These are phyloP conservation scores for Melipona bicolor DNA, from an alignment of 2,888 invertebrate species.

Conservation along the genomic window DNA sequence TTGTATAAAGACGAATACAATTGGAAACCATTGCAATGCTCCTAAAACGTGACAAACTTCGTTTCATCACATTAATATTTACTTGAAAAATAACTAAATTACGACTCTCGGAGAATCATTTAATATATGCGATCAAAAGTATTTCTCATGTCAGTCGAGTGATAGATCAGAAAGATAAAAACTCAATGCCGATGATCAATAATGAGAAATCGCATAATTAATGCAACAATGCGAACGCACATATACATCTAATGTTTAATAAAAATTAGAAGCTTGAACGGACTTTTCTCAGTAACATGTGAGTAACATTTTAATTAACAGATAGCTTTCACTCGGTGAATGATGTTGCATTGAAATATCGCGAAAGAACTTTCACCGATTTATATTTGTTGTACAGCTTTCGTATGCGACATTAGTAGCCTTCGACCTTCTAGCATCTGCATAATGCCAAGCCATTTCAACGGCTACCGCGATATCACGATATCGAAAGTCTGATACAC, in stretches of 20 bases:
- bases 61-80: conserved; percentile 32
- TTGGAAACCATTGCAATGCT: conserved; percentile 25
- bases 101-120: neutral
- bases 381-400: conserved; percentile 9
- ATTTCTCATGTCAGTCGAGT: neutral
- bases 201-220: neutral
- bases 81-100: conserved; percentile 16
- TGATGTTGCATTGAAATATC: conserved; percentile 31
- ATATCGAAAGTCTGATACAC: conserved; percentile 15
- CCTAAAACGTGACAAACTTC: conserved; percentile 1
- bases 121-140: too few species aligned
- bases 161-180: neutral
- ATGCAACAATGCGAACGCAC: neutral
- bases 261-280: conserved; percentile 1
- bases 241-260: neutral
- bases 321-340: conserved; percentile 59
- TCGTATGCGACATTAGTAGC: conserved; percentile 26
- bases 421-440: conserved; percentile 22
- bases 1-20: conserved; percentile 25
- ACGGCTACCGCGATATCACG: conserved; percentile 14
- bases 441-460: conserved; percentile 23
- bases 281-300: conserved; percentile 34
- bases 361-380: conserved; percentile 58
- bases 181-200: neutral
- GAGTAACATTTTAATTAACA: conserved; percentile 65